These are phyloP conservation scores for Philhelius pedissequus DNA, from an alignment of 2,888 invertebrate species.

Conservation along the genomic window DNA sequence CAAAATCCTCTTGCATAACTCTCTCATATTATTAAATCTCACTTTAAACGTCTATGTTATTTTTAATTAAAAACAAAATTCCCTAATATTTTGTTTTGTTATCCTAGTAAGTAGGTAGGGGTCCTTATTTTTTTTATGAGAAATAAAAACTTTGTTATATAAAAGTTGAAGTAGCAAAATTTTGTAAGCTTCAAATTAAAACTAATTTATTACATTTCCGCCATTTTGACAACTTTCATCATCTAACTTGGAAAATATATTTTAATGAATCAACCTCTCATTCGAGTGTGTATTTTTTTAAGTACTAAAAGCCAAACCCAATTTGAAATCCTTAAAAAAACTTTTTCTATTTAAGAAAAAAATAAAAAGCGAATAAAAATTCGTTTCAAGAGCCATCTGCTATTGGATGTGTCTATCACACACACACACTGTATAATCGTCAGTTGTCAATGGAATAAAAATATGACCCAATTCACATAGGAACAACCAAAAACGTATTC, in stretches of 20 bases:
- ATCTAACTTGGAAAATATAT: not conserved
- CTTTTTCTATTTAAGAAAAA: not conserved
- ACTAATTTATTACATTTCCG: not conserved
- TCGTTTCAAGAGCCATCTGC: not conserved
- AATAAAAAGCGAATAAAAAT: not conserved
- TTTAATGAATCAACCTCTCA: not conserved
- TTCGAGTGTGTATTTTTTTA: not conserved
- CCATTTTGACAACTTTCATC: not conserved
- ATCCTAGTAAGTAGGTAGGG: not conserved
- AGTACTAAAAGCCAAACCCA: not conserved
- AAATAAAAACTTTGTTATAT: not conserved
- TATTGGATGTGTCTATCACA: not conserved
- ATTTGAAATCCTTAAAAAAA: not conserved
- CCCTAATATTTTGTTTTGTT: not conserved
- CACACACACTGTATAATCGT: not conserved
- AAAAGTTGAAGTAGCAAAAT: not conserved
- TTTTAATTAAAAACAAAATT: not conserved
- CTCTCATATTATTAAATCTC: too few species aligned
- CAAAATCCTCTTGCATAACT: too few species aligned
- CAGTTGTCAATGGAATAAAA: not conserved
- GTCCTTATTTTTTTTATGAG: not conserved
- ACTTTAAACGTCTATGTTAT: not conserved
- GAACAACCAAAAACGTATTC: conserved; percentile 1
- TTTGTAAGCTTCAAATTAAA: not conserved
- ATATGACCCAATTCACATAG: not conserved